Conservation (phyloP, 2,888 invertebrate species). For the Itoplectis maculator region DNA sequence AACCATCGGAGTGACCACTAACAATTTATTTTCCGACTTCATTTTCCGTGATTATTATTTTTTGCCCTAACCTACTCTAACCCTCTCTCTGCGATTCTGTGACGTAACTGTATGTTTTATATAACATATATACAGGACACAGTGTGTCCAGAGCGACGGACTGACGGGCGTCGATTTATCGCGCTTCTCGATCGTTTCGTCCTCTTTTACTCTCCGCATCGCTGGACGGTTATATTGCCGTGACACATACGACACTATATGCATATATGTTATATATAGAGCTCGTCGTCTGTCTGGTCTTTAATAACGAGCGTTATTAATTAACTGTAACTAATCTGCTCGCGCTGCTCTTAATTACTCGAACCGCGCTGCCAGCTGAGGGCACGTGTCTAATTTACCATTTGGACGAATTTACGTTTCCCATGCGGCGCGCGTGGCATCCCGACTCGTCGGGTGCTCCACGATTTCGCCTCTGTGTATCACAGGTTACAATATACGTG, state of each 20-base stretch:
- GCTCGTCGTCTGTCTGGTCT: slow-evolving; percentile 25
- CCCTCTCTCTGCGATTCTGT: not conserved
- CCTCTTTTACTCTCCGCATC: slow-evolving; percentile 37
- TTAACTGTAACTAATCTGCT: slow-evolving; percentile 60
- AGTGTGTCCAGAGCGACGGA: slow-evolving; percentile 35
- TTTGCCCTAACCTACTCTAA: not conserved
- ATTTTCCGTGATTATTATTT: not conserved
- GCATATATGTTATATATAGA: slow-evolving; percentile 4
- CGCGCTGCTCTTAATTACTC: slow-evolving; percentile 51
- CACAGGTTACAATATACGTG: not conserved
- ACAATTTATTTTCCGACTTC: not conserved
- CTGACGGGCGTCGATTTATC: slow-evolving; percentile 63
- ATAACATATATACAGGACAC: no score
- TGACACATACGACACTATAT: not conserved
- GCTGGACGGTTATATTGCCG: slow-evolving; percentile 15
- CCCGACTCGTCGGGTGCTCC: not conserved
- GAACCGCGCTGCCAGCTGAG: slow-evolving; percentile 16
- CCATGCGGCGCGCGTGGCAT: not conserved
- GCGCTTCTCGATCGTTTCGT: slow-evolving; percentile 50
- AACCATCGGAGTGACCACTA: not conserved
- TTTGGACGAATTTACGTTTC: slow-evolving; percentile 30
- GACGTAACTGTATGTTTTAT: no score
- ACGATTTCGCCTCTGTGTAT: not conserved
- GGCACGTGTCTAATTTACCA: slow-evolving; percentile 46
- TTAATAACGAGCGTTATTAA: slow-evolving; percentile 61